Percentiles rank a stretch among this genome's conserved stretches.
Evolutionary conservation across 2,888 invertebrate genomes (phyloP).

Genomic region (Pediacus dermestoides): DNA sequence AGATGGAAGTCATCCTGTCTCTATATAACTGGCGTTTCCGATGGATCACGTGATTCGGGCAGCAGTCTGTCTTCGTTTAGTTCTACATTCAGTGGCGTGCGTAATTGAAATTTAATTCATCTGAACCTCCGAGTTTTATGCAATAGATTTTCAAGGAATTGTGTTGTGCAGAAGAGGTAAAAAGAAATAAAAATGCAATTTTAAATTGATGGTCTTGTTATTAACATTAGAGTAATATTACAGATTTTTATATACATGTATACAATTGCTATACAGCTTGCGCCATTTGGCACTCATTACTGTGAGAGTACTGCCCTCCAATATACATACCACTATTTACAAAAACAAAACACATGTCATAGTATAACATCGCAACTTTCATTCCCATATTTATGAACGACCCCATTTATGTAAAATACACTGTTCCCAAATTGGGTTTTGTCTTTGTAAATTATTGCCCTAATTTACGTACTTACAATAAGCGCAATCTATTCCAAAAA

Average conservation of each 20-base stretch:
- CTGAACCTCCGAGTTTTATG: background rate
- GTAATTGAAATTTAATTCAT: constrained; percentile 1
- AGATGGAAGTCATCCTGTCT: constrained; percentile 49
- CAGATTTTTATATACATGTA: constrained; percentile 47
- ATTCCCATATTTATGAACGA: no score
- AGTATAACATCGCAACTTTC: constrained; percentile 1
- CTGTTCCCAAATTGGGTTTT: no score
- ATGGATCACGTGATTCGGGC: constrained; percentile 3
- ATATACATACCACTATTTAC: constrained; percentile 22
- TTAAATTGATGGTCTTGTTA: constrained; percentile 41
- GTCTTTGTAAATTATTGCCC: constrained; percentile 6
- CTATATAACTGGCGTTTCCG: constrained; percentile 59
- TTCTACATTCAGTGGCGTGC: background rate
- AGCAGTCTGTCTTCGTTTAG: background rate
- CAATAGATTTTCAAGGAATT: background rate
- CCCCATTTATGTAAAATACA: no score
- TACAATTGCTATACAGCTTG: constrained; percentile 43
- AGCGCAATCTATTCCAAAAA: constrained; percentile 22
- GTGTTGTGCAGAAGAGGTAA: no score
- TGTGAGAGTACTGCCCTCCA: constrained; percentile 40
- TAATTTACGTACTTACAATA: constrained; percentile 33
- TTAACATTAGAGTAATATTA: constrained; percentile 48
- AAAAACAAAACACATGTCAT: constrained; percentile 15
- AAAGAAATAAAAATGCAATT: constrained; percentile 29
- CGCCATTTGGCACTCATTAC: constrained; percentile 42